A percentile compares a stretch with the other conserved stretches of the same genome.
phyloP scores from a whole-genome alignment of 2,888 invertebrate genomes.

The Anaspis maculata region DNA sequence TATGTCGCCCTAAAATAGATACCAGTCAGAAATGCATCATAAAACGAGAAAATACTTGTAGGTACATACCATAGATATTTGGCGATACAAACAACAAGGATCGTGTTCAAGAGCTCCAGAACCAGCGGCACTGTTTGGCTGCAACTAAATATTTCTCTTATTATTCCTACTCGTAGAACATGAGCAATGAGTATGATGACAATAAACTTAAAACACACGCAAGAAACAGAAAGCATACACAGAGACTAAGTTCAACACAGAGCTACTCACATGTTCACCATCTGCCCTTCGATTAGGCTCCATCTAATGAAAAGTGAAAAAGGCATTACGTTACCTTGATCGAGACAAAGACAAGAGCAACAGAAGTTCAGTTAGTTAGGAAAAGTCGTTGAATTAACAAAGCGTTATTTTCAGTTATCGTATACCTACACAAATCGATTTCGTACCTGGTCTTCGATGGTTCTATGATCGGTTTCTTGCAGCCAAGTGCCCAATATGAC shows the following conservation, averaged over 20 bases:
- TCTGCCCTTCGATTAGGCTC: conserved; percentile 76
- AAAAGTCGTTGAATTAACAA: conserved; percentile 6
- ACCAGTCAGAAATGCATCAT: no score
- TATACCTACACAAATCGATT: conserved; percentile 14
- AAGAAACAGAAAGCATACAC: conserved; percentile 18
- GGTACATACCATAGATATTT: conserved; percentile 49
- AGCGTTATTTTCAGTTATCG: conserved; percentile 4
- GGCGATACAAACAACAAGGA: conserved; percentile 81
- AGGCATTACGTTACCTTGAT: no score
- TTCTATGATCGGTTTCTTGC: conserved; percentile 92
- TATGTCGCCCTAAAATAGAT: conserved; percentile 48
- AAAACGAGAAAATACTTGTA: conserved; percentile 5
- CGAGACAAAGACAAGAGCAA: conserved; percentile 3
- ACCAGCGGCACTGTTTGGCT: conserved; percentile 90
- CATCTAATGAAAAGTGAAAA: conserved; percentile 52
- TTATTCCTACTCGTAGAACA: no score
- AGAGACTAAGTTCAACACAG: conserved; percentile 21
- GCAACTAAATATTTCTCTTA: no score
- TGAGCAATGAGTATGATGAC: no score
- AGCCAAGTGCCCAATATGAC: conserved; percentile 92
- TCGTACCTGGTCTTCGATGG: conserved; percentile 97
- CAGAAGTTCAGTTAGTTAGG: conserved; percentile 11
- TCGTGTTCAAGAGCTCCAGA: conserved; percentile 97
- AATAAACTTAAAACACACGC: conserved; percentile 6
- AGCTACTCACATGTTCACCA: conserved; percentile 74